Conservation (phyloP, 2,113 vertebrate genomes). For the Cnemophilus loriae region DNA sequence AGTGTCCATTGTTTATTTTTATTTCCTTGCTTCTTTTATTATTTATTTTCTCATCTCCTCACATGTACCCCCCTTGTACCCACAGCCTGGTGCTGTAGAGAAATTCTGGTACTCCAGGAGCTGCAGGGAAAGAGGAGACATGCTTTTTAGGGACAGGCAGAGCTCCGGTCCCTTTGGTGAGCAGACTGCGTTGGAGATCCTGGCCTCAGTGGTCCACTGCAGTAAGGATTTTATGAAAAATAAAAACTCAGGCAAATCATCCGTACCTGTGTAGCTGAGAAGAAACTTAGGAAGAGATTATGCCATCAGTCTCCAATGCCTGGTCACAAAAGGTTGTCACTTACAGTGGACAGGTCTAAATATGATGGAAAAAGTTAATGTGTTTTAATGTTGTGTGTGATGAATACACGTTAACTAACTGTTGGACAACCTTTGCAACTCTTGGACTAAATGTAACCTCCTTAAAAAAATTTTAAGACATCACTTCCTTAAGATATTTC, state of each 20-base stretch:
- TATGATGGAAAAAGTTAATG: background rate
- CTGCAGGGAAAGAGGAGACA: background rate
- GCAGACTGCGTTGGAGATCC: background rate
- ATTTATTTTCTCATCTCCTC: background rate
- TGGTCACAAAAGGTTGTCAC: background rate
- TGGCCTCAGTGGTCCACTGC: rapidly evolving
- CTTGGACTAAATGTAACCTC: background rate
- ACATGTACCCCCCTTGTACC: rapidly evolving
- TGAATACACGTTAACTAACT: background rate
- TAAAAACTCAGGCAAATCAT: background rate
- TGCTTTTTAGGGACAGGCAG: background rate
- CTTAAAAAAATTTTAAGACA: background rate
- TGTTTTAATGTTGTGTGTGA: background rate
- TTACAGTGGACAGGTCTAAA: background rate
- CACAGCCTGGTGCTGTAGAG: background rate
- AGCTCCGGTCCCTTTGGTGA: background rate
- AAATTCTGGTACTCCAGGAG: background rate
- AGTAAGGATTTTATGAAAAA: background rate
- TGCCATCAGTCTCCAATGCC: background rate
- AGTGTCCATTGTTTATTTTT: background rate
- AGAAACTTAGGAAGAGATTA: background rate
- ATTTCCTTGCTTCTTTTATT: background rate
- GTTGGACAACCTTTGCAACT: background rate
- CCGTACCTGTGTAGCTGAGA: background rate
- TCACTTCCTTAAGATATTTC: background rate